Evolutionary conservation across 2,888 invertebrate genomes (phyloP).

Genomic region (Embidobia sp.): DNA sequence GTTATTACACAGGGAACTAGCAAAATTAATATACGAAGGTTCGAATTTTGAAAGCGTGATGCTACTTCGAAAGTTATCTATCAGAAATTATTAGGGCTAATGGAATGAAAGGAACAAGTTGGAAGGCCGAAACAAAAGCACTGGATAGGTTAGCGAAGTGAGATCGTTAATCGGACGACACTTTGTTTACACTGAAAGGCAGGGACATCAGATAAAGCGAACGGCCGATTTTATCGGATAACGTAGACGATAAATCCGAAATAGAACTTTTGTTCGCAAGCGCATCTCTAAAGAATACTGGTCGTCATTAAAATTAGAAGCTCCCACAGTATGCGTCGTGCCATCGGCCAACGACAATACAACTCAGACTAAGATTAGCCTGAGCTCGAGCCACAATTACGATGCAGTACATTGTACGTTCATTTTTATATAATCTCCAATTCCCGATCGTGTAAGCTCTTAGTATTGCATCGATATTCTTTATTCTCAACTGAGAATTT

Average conservation of each 20-base stretch:
- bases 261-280: slow-evolving; percentile 42
- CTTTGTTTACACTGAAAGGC: slow-evolving; percentile 13
- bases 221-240: slow-evolving; percentile 17
- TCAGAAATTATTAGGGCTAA: too few relatives aligned
- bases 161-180: slow-evolving; percentile 5
- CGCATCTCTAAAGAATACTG: slow-evolving; percentile 22
- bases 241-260: slow-evolving; percentile 17
- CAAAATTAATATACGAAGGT: too few relatives aligned
- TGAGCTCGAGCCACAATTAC: slow-evolving; percentile 9
- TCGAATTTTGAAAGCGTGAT: too few relatives aligned
- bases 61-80: too few relatives aligned
- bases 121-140: too few relatives aligned
- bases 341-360: slow-evolving; percentile 42
- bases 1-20: too few relatives aligned
- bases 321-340: slow-evolving; percentile 9
- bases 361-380: slow-evolving; percentile 45
- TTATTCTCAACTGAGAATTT: too few relatives aligned
- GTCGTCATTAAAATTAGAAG: slow-evolving; percentile 52
- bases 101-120: too few relatives aligned
- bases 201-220: slow-evolving; percentile 17
- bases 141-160: neutral
- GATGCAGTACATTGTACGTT: neutral
- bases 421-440: too few relatives aligned
- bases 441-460: too few relatives aligned
- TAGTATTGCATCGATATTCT: too few relatives aligned